Percentiles rank a stretch among this genome's conserved stretches.
phyloP scores from a whole-genome alignment of 2,888 invertebrate genomes.

The Gymnosoma rotundatum region DNA sequence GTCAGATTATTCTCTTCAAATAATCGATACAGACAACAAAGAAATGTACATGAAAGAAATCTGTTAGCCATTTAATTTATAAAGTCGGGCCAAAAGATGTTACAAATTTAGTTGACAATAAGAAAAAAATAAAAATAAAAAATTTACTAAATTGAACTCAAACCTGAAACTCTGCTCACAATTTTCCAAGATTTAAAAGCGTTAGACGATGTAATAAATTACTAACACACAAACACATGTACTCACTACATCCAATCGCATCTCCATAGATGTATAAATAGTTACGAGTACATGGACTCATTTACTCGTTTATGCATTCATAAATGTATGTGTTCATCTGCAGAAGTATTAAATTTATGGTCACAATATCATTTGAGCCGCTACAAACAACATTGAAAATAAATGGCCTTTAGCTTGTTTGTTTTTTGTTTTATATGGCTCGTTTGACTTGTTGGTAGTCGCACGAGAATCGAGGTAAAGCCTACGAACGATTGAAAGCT shows the following conservation, averaged over 20 bases:
- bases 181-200: slow-evolving; percentile 60
- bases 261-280: background rate
- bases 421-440: background rate
- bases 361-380: slow-evolving; percentile 60
- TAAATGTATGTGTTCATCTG: background rate
- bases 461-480: slow-evolving; percentile 34
- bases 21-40: slow-evolving; percentile 11
- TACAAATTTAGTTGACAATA: too few species aligned
- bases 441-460: slow-evolving; percentile 27
- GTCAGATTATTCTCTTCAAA: slow-evolving; percentile 35
- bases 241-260: slow-evolving; percentile 10
- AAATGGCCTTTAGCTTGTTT: slow-evolving; percentile 62
- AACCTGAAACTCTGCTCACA: slow-evolving; percentile 68
- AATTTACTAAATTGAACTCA: slow-evolving; percentile 53
- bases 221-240: slow-evolving; percentile 31
- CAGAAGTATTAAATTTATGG: slow-evolving; percentile 66
- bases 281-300: background rate
- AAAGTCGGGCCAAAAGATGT: slow-evolving; percentile 58
- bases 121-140: slow-evolving; percentile 28
- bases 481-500: slow-evolving; percentile 38
- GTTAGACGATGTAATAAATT: slow-evolving; percentile 66
- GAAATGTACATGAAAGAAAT: slow-evolving; percentile 1
- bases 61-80: slow-evolving; percentile 27
- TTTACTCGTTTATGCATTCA: background rate
- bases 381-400: slow-evolving; percentile 57